phyloP scores from a whole-genome alignment of 2,797 vertebrate genomes.

The Cossypha dichroa region DNA sequence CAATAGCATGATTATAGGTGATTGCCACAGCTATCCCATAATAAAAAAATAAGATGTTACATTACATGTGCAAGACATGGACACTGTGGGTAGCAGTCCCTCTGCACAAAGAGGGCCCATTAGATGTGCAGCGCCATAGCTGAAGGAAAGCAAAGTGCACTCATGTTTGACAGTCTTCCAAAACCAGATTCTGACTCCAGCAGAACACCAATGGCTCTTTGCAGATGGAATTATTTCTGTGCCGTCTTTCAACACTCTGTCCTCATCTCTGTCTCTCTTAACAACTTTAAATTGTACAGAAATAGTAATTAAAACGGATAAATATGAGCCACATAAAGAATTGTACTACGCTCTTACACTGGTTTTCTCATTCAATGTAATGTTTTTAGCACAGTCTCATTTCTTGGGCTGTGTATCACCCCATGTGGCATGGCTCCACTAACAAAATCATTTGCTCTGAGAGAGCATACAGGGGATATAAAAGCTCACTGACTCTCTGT shows the following conservation, averaged over 20 bases:
- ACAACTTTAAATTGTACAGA: not conserved
- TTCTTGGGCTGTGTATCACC: not conserved
- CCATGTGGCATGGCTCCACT: not conserved
- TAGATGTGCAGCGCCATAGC: not conserved
- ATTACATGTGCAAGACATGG: not conserved
- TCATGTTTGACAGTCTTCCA: not conserved
- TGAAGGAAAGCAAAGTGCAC: not conserved
- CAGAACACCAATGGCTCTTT: not conserved
- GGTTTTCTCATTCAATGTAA: not conserved
- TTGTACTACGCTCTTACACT: not conserved
- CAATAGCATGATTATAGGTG: not conserved
- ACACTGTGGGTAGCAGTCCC: not conserved
- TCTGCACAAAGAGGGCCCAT: not conserved
- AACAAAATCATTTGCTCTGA: not conserved
- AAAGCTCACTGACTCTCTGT: not conserved
- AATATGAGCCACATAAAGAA: not conserved
- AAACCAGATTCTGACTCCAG: not conserved
- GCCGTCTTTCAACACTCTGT: not conserved
- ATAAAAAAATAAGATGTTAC: not conserved
- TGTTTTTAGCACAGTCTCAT: not conserved
- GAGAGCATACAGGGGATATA: accelerated
- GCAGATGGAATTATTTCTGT: not conserved
- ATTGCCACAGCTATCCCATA: not conserved
- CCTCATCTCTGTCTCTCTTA: not conserved
- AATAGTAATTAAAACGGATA: not conserved